Evolutionary conservation across 2,113 vertebrate species (phyloP).

Genomic region (Romanogobio albipinnatus): DNA sequence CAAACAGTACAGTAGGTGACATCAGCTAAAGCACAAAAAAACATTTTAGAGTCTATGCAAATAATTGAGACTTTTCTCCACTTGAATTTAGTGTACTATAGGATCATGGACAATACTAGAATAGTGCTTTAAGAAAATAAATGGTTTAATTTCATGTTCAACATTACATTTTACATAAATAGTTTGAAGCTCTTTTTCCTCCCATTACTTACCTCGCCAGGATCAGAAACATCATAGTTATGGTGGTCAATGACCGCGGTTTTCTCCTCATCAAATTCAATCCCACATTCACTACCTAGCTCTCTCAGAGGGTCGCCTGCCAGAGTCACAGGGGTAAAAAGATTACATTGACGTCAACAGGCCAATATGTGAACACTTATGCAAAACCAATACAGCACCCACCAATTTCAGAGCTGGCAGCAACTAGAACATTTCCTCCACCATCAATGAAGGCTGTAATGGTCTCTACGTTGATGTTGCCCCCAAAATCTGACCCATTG

Average conservation of each 20-base stretch:
- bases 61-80: no score
- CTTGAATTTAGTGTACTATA: no score
- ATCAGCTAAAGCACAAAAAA: no score
- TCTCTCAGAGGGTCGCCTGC: slow-evolving; percentile 94
- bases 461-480: slow-evolving; percentile 95
- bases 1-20: no score
- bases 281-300: slow-evolving; percentile 95
- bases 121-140: not conserved
- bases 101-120: no score
- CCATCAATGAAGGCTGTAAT: slow-evolving; percentile 95
- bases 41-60: no score
- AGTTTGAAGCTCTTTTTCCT: not conserved
- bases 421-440: slow-evolving; percentile 91
- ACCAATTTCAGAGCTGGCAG: slow-evolving; percentile 94
- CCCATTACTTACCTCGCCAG: slow-evolving; percentile 83
- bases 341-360: not conserved
- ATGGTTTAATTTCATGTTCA: not conserved
- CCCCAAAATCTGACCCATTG: slow-evolving; percentile 89
- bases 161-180: not conserved
- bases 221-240: slow-evolving; percentile 91
- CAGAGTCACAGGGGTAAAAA: not conserved
- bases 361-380: not conserved
- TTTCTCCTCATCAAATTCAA: slow-evolving; percentile 98
- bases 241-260: slow-evolving; percentile 97
- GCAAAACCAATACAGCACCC: slow-evolving; percentile 53